phyloP scores from a whole-genome alignment of 2,888 invertebrate species.

The Parnassius mnemosyne region DNA sequence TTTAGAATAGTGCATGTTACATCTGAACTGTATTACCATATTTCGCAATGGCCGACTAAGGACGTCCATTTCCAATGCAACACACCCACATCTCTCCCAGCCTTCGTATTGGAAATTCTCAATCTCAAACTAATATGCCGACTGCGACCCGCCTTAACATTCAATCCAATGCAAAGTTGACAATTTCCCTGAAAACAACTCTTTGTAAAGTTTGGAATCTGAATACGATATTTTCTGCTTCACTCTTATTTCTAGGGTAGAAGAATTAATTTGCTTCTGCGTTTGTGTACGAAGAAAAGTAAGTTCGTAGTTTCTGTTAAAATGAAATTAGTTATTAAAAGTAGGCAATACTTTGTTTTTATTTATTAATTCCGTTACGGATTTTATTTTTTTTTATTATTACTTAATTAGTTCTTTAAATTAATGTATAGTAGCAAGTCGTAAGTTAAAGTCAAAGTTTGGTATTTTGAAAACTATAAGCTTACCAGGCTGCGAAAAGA shows the following conservation, averaged over 20 bases:
- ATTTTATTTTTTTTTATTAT: too few species aligned
- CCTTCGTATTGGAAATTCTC: conserved; percentile 73
- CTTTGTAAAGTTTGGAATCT: conserved; percentile 17
- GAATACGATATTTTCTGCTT: conserved; percentile 4
- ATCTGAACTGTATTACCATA: conserved; percentile 58
- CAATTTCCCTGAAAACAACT: conserved; percentile 47
- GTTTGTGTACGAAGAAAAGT: too few species aligned
- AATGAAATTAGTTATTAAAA: too few species aligned
- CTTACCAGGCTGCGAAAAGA: too few species aligned
- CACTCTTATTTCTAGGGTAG: conserved; percentile 1
- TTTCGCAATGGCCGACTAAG: conserved; percentile 53
- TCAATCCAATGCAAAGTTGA: conserved; percentile 60
- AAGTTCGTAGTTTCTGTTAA: too few species aligned
- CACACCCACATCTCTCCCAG: conserved; percentile 47
- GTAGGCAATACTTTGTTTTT: too few species aligned
- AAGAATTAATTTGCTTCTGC: not conserved
- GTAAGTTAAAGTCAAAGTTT: too few species aligned
- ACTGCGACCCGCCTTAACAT: conserved; percentile 52
- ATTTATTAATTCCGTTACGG: too few species aligned
- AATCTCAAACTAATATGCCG: conserved; percentile 62
- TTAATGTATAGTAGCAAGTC: too few species aligned
- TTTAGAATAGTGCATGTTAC: not conserved
- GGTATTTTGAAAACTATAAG: too few species aligned
- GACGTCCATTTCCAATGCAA: conserved; percentile 33
- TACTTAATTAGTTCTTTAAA: too few species aligned